phyloP scores from a whole-genome alignment of 2,888 invertebrate genomes.

The Cepaea hortensis region DNA sequence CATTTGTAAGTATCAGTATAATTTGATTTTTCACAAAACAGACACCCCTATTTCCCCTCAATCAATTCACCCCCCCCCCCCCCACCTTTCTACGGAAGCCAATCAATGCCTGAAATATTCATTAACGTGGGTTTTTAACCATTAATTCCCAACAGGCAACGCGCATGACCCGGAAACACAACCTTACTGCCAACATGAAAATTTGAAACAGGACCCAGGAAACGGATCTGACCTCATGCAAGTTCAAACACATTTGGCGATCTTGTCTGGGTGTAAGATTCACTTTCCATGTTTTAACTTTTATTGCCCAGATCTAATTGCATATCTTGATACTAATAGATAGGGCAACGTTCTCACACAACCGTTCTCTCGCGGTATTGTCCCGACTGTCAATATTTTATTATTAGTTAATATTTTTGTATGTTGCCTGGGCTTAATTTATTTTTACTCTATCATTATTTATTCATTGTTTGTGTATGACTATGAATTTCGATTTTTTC shows the following conservation, averaged over 20 bases:
- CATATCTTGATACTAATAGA: background rate
- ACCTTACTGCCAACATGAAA: background rate
- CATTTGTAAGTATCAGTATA: no score
- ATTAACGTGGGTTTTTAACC: no score
- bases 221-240: conserved; percentile 23
- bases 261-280: background rate
- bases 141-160: no score
- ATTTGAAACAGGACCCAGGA: conserved; percentile 1
- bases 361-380: background rate
- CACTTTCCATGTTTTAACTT: background rate
- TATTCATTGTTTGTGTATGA: no score
- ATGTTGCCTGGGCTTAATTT: background rate
- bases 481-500: no score
- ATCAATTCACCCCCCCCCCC: no score
- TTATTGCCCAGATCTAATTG: background rate
- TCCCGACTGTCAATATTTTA: background rate
- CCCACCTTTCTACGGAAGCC: no score
- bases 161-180: background rate
- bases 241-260: conserved; percentile 24
- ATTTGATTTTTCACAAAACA: no score
- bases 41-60: no score
- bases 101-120: no score
- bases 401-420: background rate
- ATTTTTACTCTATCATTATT: no score
- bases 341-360: background rate